Evolutionary conservation across 2,888 invertebrate genomes (phyloP), one percentile per base, ranked within the genome.

Genomic region (Mechanitis messenoides): DNA sequence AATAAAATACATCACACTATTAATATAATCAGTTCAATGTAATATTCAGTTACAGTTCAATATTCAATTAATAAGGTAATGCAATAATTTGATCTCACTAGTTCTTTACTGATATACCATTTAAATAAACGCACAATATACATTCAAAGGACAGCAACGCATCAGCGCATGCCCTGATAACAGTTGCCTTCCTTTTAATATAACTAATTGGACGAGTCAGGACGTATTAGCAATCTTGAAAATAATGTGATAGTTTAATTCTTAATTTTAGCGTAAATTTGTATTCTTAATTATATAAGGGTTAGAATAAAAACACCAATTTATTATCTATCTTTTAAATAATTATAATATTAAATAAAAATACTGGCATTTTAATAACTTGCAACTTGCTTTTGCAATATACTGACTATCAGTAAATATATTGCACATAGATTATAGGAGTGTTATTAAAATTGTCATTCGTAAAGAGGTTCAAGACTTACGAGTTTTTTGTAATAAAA

Each of bases 401-500:
- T 31, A 31, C 7, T 50, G 50, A 47, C n/a, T 47, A 47, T 47
- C 47, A 47, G 6, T 20, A 47, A 47, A 6, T 47, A 47, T 31
- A 50, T 50, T 50, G 50, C 50, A 50, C 50, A 9, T 11, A 31
- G 7, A 50, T 28, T 31, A 9, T 50, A 50, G 28, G 47, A 47
- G 47, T n/a, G 47, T 47, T 47, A 47, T 50, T 50, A 50, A 31
- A 50, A 64, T 58, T 56, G 53, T 62, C 63, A 62, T 58, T 58
- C 59, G 61, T 67, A 60, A 68, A 68, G 68, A 68, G 68, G 68
- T 61, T 68, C 80, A 89, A 89, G 89, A 89, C 89, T 89, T 85
- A 84, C 80, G 78, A 73, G 75, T 74, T 84, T 85, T 50, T 50
- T 50, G 50, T 81, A 85, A 83, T 86, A 86, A 87, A 83, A 80